phyloP scores from a whole-genome alignment of 2,888 invertebrate species.

The Selenia dentaria region DNA sequence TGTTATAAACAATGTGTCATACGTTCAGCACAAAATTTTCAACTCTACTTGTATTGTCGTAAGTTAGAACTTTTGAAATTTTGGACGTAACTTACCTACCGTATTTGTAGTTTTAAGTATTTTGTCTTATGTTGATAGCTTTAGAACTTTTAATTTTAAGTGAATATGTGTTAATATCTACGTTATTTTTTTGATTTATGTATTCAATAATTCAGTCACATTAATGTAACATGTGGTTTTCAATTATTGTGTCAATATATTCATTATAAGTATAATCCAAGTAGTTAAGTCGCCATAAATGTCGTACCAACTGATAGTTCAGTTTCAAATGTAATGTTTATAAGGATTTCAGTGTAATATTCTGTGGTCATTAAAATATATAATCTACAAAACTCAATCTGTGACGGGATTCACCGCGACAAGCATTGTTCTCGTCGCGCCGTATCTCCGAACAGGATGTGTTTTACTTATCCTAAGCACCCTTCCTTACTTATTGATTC shows the following conservation, averaged over 20 bases:
- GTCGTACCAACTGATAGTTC: constrained; percentile 68
- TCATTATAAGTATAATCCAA: constrained; percentile 57
- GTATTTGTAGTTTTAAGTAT: constrained; percentile 52
- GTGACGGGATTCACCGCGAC: not conserved
- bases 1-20: no score
- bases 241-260: constrained; percentile 73
- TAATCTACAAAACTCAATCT: constrained; percentile 45
- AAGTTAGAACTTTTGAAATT: constrained; percentile 61
- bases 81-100: constrained; percentile 50
- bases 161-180: constrained; percentile 45
- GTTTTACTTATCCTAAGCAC: no score
- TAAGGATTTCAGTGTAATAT: constrained; percentile 75
- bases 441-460: constrained; percentile 3
- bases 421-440: not conserved
- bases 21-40: constrained; percentile 25
- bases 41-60: constrained; percentile 50
- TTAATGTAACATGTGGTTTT: constrained; percentile 62
- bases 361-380: constrained; percentile 76
- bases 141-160: constrained; percentile 39
- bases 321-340: constrained; percentile 60
- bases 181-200: constrained; percentile 36
- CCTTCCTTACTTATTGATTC: no score
- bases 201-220: constrained; percentile 42
- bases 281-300: constrained; percentile 69
- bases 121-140: constrained; percentile 64